Conservation (phyloP, 2,797 vertebrate genomes). For the Poecilia wingei region DNA sequence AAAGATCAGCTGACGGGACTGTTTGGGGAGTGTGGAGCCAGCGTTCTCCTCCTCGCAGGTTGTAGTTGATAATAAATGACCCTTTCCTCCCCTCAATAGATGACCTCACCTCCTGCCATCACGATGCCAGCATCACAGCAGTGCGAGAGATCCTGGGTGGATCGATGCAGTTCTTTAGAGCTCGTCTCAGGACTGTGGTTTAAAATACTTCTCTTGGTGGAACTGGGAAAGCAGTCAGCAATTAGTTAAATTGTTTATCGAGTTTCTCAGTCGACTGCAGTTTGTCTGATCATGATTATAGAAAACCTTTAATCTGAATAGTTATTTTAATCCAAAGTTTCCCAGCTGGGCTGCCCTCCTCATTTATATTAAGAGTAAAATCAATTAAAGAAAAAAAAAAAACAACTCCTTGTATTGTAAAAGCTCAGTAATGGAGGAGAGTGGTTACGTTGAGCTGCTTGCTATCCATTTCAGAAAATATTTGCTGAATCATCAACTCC, state of each 20-base stretch:
- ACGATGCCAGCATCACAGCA: constrained; percentile 57
- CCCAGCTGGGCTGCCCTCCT: neutral
- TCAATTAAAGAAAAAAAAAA: neutral
- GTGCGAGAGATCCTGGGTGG: constrained; percentile 39
- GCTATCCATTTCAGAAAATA: neutral
- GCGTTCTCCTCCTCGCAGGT: constrained; percentile 38
- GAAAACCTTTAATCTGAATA: constrained; percentile 15
- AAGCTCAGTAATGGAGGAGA: neutral
- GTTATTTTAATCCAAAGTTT: constrained; percentile 21
- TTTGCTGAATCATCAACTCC: neutral
- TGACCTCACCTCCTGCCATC: constrained; percentile 69
- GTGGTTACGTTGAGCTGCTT: neutral
- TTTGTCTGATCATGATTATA: constrained; percentile 35
- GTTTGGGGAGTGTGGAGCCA: constrained; percentile 34
- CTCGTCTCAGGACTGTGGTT: constrained; percentile 44
- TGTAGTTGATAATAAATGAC: constrained; percentile 66
- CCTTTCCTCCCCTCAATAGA: constrained; percentile 59
- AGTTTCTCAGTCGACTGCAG: constrained; percentile 23
- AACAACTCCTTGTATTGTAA: neutral
- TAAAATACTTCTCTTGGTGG: constrained; percentile 35
- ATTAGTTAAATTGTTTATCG: constrained; percentile 27
- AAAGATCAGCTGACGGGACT: constrained; percentile 17
- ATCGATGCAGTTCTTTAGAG: constrained; percentile 56
- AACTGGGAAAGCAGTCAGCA: constrained; percentile 31
- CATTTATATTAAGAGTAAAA: neutral